Evolutionary conservation across 2,797 vertebrate genomes (phyloP), one percentile per base, ranked within the genome.

Genomic region (Pyrrhura leucotis): DNA sequence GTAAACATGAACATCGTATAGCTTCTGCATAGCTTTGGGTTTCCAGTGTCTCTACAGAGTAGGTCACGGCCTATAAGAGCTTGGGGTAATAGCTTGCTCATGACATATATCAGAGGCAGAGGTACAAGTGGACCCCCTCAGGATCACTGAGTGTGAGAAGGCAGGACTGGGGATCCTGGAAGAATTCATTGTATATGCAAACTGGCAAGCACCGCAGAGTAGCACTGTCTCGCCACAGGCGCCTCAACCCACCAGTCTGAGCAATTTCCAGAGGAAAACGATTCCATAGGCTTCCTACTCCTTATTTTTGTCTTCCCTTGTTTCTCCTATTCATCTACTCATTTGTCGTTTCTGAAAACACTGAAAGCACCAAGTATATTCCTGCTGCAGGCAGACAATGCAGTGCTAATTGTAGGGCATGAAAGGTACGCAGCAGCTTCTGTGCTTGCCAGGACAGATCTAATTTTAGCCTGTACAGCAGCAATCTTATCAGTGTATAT

Each of bases 391-490:
- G 83, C 91, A 96, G 96, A 97, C 1, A 7, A 66, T 76, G 51
- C 79, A 65, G 75, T 93, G 87, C 66, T 86, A 96, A 90, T 77
- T 93, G 81, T 39, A 85, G 78, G 59, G 65, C 67, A 87, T 0
- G 0, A 76, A 85, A 92, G 74, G 75, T 73, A 87, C 1, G 2
- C 62, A 47, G 63, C 42, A 79, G 81, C 91, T 85, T 81, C 75
- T 95, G 61, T 31, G 29, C 83, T 90, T 93, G 88, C 88, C 74
- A 82, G 79, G 90, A 91, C 90, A 93, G 78, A 78, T 39, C 4
- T 69, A 89, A 88, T 91, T 93, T 90, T 88, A 95, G 84, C 91
- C 93, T 90, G 74, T 79, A 91, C 53, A 94, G 69, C 69, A 96
- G 65, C 90, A 96, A 53, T 94, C 81, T 75, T 91, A 89, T 90